These are phyloP conservation scores for Melanotaenia pygmaea DNA, from an alignment of 2,797 vertebrate species.

Conservation along the genomic window DNA sequence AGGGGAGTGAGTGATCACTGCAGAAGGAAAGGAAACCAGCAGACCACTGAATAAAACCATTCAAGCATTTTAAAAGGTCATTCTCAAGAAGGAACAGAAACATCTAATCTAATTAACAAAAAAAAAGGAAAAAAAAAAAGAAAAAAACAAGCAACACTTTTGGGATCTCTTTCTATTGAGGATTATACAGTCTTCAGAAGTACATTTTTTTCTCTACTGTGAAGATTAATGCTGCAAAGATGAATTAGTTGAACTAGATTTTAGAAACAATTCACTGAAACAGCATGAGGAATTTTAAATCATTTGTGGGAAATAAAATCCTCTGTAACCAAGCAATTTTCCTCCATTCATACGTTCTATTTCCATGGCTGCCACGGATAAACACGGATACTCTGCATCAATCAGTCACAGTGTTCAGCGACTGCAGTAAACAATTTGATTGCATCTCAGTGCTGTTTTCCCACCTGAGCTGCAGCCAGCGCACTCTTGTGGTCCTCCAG, in stretches of 20 bases:
- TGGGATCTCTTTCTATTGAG: fast-evolving
- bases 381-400: neutral
- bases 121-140: too few relatives aligned
- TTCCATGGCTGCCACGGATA: neutral
- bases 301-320: neutral
- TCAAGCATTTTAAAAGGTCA: slow-evolving; percentile 41
- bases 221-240: slow-evolving; percentile 1
- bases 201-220: slow-evolving; percentile 1
- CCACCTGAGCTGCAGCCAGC: slow-evolving; percentile 95
- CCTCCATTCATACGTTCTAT: neutral
- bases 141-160: slow-evolving; percentile 2
- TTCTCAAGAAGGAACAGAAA: slow-evolving; percentile 27
- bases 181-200: neutral
- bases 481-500: slow-evolving; percentile 99
- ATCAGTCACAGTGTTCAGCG: slow-evolving; percentile 11
- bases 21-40: slow-evolving; percentile 14
- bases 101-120: slow-evolving; percentile 35
- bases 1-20: slow-evolving; percentile 21
- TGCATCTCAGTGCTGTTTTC: slow-evolving; percentile 8
- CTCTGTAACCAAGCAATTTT: neutral
- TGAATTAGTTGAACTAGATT: neutral
- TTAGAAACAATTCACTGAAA: neutral
- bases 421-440: slow-evolving; percentile 15
- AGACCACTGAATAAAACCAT: slow-evolving; percentile 28
- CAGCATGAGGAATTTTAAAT: neutral